Evolutionary conservation across 2,888 invertebrate genomes (phyloP), one percentile per base, ranked within the genome.

Genomic region (Tuberolachnus salignus): DNA sequence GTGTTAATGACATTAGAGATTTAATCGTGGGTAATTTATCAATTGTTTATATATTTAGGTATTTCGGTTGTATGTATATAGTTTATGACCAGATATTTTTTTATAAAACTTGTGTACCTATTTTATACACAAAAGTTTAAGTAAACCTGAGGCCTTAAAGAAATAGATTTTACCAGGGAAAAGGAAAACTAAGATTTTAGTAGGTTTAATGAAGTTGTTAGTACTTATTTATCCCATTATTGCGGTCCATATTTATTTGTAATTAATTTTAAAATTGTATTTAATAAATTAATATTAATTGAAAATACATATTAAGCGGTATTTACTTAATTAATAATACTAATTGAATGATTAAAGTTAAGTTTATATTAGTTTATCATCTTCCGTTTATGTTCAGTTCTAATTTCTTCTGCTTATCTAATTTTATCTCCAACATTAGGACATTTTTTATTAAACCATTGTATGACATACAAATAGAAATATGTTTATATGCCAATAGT

Each of bases 21-120:
- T 75, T 75, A 64, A 75, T 59, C 19, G 10, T 78, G 78, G 69
- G 78, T 78, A 78, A 57, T 66, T 21, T 49, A 69, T 75, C 69
- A 21, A 69, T 69, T 78, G 57, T 67, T 78, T 59, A 61, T 42
- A 69, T 69, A 69, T 69, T 13, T 67, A 69, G 61, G n/a, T 49
- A 78, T 78, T 69, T 69, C 3, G 59, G 59, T 51, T 78, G 1
- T 78, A 34, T 75, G 66, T 66, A 67, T 57, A 75, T 55, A 59
- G 49, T 69, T 46, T 59, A 69, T 78, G n/a, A 55, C 46, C 66
- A 49, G 46, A 42, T 57, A 21, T 23, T 55, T 74, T 55, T 49
- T 63, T 16, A 34, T 34, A 4, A 51, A 4, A 26, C 16, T 44
- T 78, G 13, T 69, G 46, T 61, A 23, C 16, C 3, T 55, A 46